phyloP scores from a whole-genome alignment of 2,888 invertebrate genomes.

The Ophion obscuratus region DNA sequence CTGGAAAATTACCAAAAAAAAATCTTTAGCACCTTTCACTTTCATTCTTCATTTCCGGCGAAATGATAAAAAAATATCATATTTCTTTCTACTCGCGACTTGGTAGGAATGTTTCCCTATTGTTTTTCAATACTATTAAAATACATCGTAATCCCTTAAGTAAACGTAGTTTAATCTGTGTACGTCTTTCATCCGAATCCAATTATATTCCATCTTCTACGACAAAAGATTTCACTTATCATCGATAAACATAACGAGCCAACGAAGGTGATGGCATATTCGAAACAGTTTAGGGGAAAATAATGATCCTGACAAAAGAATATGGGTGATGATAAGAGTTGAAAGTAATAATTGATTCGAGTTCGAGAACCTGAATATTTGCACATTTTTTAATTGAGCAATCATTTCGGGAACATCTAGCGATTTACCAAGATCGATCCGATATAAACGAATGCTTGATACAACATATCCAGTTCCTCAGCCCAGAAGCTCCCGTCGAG shows the following conservation, averaged over 20 bases:
- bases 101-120: background rate
- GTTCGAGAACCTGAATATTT: background rate
- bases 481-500: conserved; percentile 11
- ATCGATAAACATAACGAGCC: background rate
- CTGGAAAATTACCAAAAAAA: background rate
- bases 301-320: background rate
- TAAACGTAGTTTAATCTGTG: no score
- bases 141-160: background rate
- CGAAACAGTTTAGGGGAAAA: background rate
- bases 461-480: conserved; percentile 51
- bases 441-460: conserved; percentile 33
- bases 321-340: background rate
- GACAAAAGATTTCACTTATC: background rate
- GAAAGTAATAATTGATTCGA: background rate
- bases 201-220: background rate
- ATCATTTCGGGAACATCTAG: conserved; percentile 23
- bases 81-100: background rate
- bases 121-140: background rate
- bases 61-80: background rate
- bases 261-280: no score
- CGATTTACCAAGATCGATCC: conserved; percentile 31
- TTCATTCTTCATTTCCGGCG: background rate
- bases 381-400: conserved; percentile 32
- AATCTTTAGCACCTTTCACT: background rate
- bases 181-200: no score